Evolutionary conservation across 2,888 invertebrate species (phyloP), one percentile per base, ranked within the genome.

Genomic region (Aspidapion aeneum): DNA sequence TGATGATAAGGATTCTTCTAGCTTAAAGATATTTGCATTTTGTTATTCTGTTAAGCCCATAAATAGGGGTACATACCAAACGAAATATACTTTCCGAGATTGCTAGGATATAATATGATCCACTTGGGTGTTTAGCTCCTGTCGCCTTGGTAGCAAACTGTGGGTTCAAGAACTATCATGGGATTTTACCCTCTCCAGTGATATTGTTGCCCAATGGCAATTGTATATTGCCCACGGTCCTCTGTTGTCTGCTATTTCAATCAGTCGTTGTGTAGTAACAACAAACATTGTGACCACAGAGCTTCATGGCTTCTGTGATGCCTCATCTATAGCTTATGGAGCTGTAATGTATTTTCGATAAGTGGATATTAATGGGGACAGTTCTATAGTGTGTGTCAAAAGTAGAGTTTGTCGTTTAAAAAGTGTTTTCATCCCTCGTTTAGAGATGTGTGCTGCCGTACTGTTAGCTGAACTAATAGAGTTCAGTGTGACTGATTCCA

Each of bases 381-480:
- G 3, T 35, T 35, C 35, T 35, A 12, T 35, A 35, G 35, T 35
- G 35, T 12, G 5, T 35, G 5, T 12, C 3, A 35, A 35, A 35
- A 35, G 12, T 35, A 35, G 35, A 35, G 35, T 35, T 35, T 35
- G 35, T 12, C 35, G 3, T 12, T 19, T 52, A 52, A 52, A 52
- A 52, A 52, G 7, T 5, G 7, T 52, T 18, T 52, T n/a, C 17
- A 52, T 52, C 7, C 52, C 52, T n/a, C 52, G 17, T 5, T 19
- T 52, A n/a, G 52, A 52, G n/a, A 5, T 52, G 52, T 52, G 52
- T 52, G 52, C 52, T 17, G 52, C 52, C 17, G 3, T 52, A n/a
- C 19, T 52, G 52, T 52, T 52, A n/a, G 5, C 17, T 9, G 52
- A 52, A n/a, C 52, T 52, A 5, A 52, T 52, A n/a, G 17, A 19